Percentiles rank a stretch among this genome's conserved stretches.
phyloP scores from a whole-genome alignment of 2,888 invertebrate genomes.

The Criorhina ranunculi region DNA sequence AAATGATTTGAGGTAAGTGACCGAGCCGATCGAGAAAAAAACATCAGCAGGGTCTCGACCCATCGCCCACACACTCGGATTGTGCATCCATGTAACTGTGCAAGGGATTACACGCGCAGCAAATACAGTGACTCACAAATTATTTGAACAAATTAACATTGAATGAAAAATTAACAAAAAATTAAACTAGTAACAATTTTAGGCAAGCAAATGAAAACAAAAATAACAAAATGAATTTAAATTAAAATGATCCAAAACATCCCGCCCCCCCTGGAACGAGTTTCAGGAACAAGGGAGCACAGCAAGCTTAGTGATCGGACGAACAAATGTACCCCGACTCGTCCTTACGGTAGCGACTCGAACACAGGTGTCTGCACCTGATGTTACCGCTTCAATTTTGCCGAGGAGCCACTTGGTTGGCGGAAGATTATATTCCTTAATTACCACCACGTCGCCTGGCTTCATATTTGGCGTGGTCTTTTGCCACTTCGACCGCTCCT shows the following conservation, averaged over 20 bases:
- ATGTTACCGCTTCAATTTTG: not conserved
- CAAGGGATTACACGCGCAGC: no score
- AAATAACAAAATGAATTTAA: no score
- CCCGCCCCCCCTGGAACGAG: conserved; percentile 6
- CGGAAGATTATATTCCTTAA: not conserved
- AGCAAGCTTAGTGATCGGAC: not conserved
- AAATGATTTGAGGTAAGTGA: no score
- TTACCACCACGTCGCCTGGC: not conserved
- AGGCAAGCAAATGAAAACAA: no score
- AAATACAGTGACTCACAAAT: no score
- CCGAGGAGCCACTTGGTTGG: not conserved
- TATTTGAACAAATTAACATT: no score
- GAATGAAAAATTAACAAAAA: no score
- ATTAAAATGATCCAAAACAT: conserved; percentile 29
- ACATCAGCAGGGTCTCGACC: no score
- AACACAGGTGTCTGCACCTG: not conserved
- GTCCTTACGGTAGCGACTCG: not conserved
- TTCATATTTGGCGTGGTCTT: not conserved
- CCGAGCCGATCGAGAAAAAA: no score
- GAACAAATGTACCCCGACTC: not conserved
- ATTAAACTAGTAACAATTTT: no score
- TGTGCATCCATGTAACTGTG: no score
- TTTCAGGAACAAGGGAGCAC: not conserved
- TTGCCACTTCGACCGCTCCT: not conserved
- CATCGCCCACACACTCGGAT: no score